A percentile compares a stretch with the other conserved stretches of the same genome.
phyloP scores from a whole-genome alignment of 2,797 vertebrate genomes.

The Tapera naevia region DNA sequence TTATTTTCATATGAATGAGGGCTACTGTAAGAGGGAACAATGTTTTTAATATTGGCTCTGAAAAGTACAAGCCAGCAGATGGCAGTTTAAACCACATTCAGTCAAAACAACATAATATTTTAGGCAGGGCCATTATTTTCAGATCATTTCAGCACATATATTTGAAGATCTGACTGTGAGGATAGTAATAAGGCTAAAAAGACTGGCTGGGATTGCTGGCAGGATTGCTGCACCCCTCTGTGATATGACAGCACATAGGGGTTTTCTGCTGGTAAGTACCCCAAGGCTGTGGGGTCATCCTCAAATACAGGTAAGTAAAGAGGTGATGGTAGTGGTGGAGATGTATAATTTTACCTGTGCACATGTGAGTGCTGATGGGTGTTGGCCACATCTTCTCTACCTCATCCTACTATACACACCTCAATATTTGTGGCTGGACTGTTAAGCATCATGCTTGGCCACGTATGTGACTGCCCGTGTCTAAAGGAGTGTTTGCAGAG shows the following conservation, averaged over 20 bases:
- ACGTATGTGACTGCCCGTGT: rapidly evolving
- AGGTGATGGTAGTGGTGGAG: neutral
- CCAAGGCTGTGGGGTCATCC: rapidly evolving
- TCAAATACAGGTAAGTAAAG: neutral
- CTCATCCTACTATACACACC: rapidly evolving
- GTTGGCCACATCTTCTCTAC: neutral
- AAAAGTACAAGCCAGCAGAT: conserved; percentile 71
- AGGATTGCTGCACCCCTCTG: neutral
- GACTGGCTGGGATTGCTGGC: neutral
- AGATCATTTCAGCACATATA: conserved; percentile 11
- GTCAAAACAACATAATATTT: conserved; percentile 52
- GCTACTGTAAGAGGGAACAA: conserved; percentile 31
- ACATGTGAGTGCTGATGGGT: neutral
- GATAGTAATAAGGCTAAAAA: neutral
- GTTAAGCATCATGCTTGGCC: rapidly evolving
- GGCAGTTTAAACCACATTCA: conserved; percentile 69
- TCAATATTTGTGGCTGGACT: neutral
- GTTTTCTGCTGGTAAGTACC: neutral
- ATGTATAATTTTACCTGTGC: neutral
- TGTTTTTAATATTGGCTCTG: conserved; percentile 47
- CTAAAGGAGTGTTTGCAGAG: neutral
- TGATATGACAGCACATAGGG: rapidly evolving
- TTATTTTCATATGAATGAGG: conserved; percentile 53
- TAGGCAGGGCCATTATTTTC: conserved; percentile 31
- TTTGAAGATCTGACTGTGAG: neutral